Base-by-base conservation (phyloP, 2,113 vertebrate species). In the Motacilla alba region DNA sequence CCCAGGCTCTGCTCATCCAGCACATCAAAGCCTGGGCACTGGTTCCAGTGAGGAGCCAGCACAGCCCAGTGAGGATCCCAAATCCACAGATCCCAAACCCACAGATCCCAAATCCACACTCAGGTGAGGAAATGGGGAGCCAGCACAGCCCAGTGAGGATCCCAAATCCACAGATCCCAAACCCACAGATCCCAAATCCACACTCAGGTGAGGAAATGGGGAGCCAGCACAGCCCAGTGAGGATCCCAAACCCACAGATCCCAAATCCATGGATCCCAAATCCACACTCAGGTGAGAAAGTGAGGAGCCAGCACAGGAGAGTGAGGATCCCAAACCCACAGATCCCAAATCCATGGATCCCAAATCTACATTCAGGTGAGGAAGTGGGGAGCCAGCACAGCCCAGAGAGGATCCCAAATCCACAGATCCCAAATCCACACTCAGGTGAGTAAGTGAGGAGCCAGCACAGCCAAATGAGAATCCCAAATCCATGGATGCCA, bases 1-100 rank as follows among this genome's bases (percentile, higher is more conserved):
- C 46, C 87, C 74, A 4, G 43, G 79, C 27, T 2, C 81, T 33
- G 87, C 81, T 82, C 81, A 59, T 39, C 58, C 79, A 70, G 53
- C 85, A 80, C 85, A 96, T 85, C 87, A 93, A 91, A 95, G 64
- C 47, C 69, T 6, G 0, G 66, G 62, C 49, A 24, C 37, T 13
- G 74, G 14, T 14, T 43, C 49, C 72, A 75, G 70, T 0, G 8
- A 43, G 0, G 11, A 62, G 62, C 53, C 68, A 33, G 78, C 62
- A 13, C 6, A 16, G 31, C 11, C 6, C 3, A 30, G 15, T 5
- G 23, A 14, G n/a, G 44, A 49, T 68, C 86, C 78, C 75, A 43
- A 56, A 79, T 0, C 3, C 4, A 52, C 1, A 10, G 15, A 44
- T 64, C 28, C 28, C 39, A 64, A 66, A 33, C 4, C 21, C 63